Percentiles rank a stretch among this genome's conserved stretches.
Conservation (phyloP, 2,113 vertebrate genomes). For the Aegithalos caudatus region DNA sequence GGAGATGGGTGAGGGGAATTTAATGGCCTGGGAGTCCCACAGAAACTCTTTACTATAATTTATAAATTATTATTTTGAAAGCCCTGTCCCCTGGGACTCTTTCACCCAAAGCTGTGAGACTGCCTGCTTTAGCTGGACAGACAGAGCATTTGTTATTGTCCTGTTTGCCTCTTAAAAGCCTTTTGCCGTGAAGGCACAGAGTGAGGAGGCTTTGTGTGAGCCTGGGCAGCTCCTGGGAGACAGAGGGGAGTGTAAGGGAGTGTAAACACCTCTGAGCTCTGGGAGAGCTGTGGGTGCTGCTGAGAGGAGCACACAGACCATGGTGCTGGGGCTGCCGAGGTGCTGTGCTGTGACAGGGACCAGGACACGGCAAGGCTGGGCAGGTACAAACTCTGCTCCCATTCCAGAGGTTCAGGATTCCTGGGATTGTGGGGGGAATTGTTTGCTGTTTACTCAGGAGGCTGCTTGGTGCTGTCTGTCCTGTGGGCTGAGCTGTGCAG, state of each 20-base stretch:
- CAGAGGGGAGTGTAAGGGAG: background rate
- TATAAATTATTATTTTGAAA: background rate
- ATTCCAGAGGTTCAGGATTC: background rate
- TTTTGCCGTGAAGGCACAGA: background rate
- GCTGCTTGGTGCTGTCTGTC: background rate
- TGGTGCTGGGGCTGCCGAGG: background rate
- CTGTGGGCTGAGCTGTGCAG: background rate
- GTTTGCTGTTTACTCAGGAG: background rate
- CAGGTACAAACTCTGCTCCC: background rate
- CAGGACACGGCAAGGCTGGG: background rate
- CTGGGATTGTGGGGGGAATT: background rate
- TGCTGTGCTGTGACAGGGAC: background rate
- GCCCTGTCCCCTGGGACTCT: background rate
- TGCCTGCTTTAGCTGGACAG: background rate
- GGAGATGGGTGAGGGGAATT: background rate
- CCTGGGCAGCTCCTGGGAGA: constrained; percentile 21
- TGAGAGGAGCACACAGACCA: background rate
- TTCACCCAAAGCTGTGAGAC: background rate
- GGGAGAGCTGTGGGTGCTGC: background rate
- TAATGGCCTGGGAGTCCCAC: background rate
- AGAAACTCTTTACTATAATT: background rate
- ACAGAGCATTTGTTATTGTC: background rate
- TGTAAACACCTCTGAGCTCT: background rate
- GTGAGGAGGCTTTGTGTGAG: background rate
- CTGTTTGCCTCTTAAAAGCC: background rate